Conservation (phyloP, 2,113 vertebrate species). For the Ochotona curzoniae region DNA sequence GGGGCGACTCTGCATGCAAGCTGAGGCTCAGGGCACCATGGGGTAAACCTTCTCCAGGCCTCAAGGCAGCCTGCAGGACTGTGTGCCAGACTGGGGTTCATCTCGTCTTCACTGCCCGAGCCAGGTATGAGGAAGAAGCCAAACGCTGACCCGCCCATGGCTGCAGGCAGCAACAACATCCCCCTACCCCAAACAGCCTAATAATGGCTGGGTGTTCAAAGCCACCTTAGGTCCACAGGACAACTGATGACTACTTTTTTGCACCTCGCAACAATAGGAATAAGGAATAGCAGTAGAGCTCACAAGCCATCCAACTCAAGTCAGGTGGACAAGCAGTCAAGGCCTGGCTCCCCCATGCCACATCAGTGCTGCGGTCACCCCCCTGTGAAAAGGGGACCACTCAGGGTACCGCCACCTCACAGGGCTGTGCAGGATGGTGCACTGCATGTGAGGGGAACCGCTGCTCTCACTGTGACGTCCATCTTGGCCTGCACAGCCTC, state of each 20-base stretch:
- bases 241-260: background rate
- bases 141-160: background rate
- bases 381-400: background rate
- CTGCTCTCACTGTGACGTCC: no score
- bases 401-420: background rate
- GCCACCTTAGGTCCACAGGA: background rate
- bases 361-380: background rate
- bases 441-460: no score
- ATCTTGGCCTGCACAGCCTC: background rate
- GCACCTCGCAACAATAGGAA: background rate
- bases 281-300: background rate
- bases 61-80: background rate
- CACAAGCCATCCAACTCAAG: background rate
- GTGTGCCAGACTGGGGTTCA: background rate
- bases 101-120: background rate
- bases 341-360: background rate
- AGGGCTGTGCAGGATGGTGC: background rate
- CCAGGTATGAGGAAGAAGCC: constrained; percentile 6
- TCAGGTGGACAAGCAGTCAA: background rate
- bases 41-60: background rate
- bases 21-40: background rate
- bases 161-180: background rate
- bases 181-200: constrained; percentile 5
- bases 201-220: background rate
- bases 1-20: background rate